Percentiles rank a stretch among this genome's conserved stretches.
These are phyloP conservation scores for Bombyx huttoni DNA, from an alignment of 2,888 invertebrate species.

Conservation along the genomic window DNA sequence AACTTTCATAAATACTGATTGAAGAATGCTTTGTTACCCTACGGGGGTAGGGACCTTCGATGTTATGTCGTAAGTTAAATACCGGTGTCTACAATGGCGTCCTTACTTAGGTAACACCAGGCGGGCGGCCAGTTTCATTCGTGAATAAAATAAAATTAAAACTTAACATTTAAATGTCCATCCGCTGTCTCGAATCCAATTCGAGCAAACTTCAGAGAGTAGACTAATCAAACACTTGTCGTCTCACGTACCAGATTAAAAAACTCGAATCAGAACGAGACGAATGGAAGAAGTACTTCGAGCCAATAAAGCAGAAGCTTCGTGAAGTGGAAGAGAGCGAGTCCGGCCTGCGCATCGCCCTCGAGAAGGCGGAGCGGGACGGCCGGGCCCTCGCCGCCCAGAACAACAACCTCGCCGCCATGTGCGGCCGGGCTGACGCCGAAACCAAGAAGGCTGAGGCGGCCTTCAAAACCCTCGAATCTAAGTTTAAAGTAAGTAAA, in stretches of 20 bases:
- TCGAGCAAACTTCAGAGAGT: too few relatives aligned
- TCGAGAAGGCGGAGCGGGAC: slow-evolving; percentile 71
- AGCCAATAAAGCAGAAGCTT: slow-evolving; percentile 65
- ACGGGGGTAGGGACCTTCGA: too few relatives aligned
- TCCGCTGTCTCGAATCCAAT: too few relatives aligned
- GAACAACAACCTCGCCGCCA: slow-evolving; percentile 51
- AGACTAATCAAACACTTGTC: too few relatives aligned
- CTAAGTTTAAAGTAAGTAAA: slow-evolving; percentile 48
- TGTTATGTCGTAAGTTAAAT: too few relatives aligned
- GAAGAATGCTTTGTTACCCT: too few relatives aligned
- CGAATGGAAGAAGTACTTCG: slow-evolving; percentile 68
- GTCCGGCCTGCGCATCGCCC: slow-evolving; percentile 60
- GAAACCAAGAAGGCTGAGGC: slow-evolving; percentile 65
- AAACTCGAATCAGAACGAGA: slow-evolving; percentile 48
- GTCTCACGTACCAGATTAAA: slow-evolving; percentile 26
- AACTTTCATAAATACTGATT: too few relatives aligned
- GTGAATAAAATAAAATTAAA: too few relatives aligned
- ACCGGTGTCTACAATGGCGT: too few relatives aligned
- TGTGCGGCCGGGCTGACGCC: slow-evolving; percentile 56
- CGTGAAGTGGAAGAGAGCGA: slow-evolving; percentile 74
- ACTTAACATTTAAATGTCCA: too few relatives aligned
- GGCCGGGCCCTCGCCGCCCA: slow-evolving; percentile 58
- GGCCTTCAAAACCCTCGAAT: slow-evolving; percentile 49
- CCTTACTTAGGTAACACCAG: too few relatives aligned
- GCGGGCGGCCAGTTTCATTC: too few relatives aligned